These are phyloP conservation scores for Erythrolamprus reginae DNA, from an alignment of 2,113 vertebrate genomes.

Conservation along the genomic window DNA sequence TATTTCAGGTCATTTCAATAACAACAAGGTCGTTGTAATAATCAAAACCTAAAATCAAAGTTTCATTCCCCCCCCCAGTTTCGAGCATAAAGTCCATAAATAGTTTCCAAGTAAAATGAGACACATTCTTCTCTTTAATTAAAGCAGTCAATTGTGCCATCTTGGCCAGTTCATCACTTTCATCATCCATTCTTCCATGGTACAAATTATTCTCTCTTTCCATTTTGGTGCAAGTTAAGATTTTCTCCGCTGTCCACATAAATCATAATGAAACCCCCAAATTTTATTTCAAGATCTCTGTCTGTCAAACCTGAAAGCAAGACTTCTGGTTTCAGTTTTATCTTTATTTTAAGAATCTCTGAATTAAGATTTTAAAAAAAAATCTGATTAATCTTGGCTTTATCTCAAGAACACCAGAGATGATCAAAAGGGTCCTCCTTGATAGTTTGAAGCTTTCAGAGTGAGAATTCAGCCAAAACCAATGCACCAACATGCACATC, in stretches of 20 bases:
- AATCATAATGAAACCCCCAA: neutral
- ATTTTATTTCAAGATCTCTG: neutral
- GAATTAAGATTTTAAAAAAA: neutral
- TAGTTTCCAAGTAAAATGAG: neutral
- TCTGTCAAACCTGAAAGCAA: neutral
- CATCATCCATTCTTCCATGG: neutral
- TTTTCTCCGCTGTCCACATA: neutral
- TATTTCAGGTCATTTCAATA: neutral
- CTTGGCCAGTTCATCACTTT: neutral
- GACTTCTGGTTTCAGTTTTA: neutral
- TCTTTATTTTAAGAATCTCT: neutral
- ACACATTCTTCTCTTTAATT: neutral
- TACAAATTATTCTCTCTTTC: neutral
- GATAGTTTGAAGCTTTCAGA: neutral
- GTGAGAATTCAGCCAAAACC: neutral
- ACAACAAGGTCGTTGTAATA: neutral
- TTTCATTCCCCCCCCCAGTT: fast-evolving
- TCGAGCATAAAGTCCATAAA: neutral
- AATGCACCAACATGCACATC: neutral
- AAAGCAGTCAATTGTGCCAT: neutral
- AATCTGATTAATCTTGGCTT: neutral
- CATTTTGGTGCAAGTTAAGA: neutral
- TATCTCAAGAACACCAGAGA: neutral
- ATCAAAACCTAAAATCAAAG: neutral
- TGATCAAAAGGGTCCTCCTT: neutral